A percentile compares a stretch with the other conserved stretches of the same genome.
Conservation (phyloP, 2,888 invertebrate genomes). For the Cyclophora punctaria region DNA sequence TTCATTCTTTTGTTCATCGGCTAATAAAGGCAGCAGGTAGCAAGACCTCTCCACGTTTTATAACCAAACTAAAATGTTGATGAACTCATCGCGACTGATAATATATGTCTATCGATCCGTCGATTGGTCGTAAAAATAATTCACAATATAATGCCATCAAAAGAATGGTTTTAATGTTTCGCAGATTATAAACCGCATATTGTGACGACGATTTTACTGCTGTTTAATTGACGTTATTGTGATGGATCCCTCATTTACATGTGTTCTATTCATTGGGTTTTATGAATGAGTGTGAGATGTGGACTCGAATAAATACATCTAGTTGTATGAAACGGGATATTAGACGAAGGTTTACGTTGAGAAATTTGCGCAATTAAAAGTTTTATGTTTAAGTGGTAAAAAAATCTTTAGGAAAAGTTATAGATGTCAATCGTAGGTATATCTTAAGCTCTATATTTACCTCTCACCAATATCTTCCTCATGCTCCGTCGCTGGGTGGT, state of each 20-base stretch:
- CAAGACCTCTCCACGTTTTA: slow-evolving; percentile 46
- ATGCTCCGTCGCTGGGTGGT: slow-evolving; percentile 86
- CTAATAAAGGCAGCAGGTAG: slow-evolving; percentile 70
- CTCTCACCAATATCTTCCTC: slow-evolving; percentile 89
- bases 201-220: slow-evolving; percentile 15
- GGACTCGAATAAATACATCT: slow-evolving; percentile 4
- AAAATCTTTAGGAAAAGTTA: no score
- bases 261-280: neutral
- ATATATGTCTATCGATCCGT: slow-evolving; percentile 48
- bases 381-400: no score
- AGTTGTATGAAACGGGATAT: slow-evolving; percentile 5
- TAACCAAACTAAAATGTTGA: slow-evolving; percentile 59
- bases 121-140: slow-evolving; percentile 42
- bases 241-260: slow-evolving; percentile 22
- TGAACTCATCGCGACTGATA: slow-evolving; percentile 63
- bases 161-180: slow-evolving; percentile 28
- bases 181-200: slow-evolving; percentile 25
- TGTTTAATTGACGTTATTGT: slow-evolving; percentile 23
- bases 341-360: no score
- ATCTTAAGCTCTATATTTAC: slow-evolving; percentile 62
- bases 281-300: slow-evolving; percentile 5
- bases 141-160: slow-evolving; percentile 39
- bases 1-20: slow-evolving; percentile 63
- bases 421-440: no score
- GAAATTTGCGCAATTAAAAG: no score